Conservation (phyloP, 2,888 invertebrate species). For the Hermaeophaga mercurialis region DNA sequence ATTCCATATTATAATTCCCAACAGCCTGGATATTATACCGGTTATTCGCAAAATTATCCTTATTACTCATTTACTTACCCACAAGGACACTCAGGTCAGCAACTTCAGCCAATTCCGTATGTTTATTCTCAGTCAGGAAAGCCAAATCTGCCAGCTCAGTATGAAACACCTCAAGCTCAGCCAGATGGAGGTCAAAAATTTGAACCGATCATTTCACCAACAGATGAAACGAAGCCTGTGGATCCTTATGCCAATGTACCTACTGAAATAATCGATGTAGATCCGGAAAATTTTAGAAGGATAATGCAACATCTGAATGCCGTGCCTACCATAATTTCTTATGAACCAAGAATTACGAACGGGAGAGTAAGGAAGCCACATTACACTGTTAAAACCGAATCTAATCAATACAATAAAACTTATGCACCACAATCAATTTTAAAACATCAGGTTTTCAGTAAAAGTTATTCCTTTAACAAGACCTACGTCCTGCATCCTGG, state of each 20-base stretch:
- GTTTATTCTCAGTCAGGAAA: not conserved
- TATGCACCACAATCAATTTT: conserved; percentile 12
- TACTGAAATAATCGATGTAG: conserved; percentile 45
- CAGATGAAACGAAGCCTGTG: not conserved
- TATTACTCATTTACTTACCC: not conserved
- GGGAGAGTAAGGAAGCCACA: conserved; percentile 4
- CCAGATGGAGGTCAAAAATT: not conserved
- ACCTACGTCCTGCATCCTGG: conserved; percentile 30
- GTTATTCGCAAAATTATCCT: not conserved
- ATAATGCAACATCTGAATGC: conserved; percentile 14
- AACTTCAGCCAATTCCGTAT: no score
- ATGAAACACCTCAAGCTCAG: not conserved
- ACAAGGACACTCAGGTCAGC: no score
- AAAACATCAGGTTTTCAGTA: conserved; percentile 20
- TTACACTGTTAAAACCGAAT: conserved; percentile 21
- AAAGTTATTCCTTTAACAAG: conserved; percentile 27
- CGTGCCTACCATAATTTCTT: conserved; percentile 15
- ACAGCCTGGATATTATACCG: no score
- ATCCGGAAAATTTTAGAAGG: conserved; percentile 33
- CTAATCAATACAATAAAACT: conserved; percentile 20
- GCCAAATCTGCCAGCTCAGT: not conserved
- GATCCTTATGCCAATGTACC: conserved; percentile 40
- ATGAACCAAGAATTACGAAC: conserved; percentile 2
- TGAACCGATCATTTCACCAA: not conserved
- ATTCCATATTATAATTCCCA: no score